A percentile compares a stretch with the other conserved stretches of the same genome.
Conservation (phyloP, 2,888 invertebrate genomes). For the Hipparchia semele region DNA sequence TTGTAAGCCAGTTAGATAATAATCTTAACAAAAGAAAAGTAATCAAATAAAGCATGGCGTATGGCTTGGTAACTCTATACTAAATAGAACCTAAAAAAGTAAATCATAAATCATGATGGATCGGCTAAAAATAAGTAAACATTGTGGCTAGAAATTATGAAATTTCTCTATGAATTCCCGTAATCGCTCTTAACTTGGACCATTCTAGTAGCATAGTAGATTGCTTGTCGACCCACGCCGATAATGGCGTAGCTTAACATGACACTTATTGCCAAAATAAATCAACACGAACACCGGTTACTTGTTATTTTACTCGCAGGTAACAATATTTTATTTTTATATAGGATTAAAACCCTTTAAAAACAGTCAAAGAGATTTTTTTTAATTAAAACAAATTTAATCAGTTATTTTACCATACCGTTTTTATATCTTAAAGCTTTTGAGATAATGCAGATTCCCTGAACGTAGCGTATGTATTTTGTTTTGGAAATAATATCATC, state of each 20-base stretch:
- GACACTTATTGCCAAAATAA: slow-evolving; percentile 78
- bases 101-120: no score
- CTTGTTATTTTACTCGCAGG: slow-evolving; percentile 36
- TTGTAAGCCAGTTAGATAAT: no score
- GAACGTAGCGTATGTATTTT: not conserved
- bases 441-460: not conserved
- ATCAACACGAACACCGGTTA: slow-evolving; percentile 51
- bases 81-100: no score
- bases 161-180: not conserved
- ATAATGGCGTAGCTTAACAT: slow-evolving; percentile 70
- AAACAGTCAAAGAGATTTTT: not conserved
- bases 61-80: no score
- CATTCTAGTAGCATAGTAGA: slow-evolving; percentile 38
- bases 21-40: no score
- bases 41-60: no score
- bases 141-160: no score
- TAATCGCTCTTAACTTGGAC: slow-evolving; percentile 33
- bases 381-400: not conserved
- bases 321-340: slow-evolving; percentile 25
- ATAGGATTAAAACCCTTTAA: not conserved
- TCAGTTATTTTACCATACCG: not conserved
- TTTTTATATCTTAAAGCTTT: no score
- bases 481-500: not conserved
- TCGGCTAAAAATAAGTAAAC: no score
- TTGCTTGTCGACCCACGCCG: slow-evolving; percentile 53